Conservation (phyloP, 2,888 invertebrate genomes). For the Pristionchus arcanus region DNA sequence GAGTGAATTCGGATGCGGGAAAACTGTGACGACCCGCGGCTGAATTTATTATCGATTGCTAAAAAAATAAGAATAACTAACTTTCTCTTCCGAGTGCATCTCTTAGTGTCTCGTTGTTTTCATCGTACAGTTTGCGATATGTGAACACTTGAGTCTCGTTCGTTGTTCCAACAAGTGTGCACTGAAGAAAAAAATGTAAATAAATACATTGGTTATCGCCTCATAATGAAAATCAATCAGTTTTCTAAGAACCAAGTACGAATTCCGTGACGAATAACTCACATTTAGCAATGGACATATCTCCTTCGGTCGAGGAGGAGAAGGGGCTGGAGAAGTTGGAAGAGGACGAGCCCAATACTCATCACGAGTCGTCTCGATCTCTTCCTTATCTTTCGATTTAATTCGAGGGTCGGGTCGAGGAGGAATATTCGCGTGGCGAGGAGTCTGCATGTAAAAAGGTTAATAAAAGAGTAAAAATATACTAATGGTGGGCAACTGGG, state of each 20-base stretch:
- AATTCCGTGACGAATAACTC: not conserved
- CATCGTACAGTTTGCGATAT: not conserved
- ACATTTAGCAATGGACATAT: not conserved
- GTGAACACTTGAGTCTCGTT: not conserved
- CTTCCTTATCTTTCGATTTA: not conserved
- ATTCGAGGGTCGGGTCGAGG: not conserved
- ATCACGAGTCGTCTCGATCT: not conserved
- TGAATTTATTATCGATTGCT: not conserved
- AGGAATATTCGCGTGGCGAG: not conserved
- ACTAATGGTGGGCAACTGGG: not conserved
- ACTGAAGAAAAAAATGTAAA: not conserved
- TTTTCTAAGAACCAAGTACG: not conserved
- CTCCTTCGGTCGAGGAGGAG: conserved; percentile 7
- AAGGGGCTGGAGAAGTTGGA: conserved; percentile 13
- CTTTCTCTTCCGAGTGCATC: conserved; percentile 26
- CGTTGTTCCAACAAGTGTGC: not conserved
- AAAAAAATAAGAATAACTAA: not conserved
- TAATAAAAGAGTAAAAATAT: not conserved
- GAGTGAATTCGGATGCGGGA: not conserved
- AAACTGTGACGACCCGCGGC: not conserved
- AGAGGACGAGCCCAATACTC: not conserved
- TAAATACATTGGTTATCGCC: not conserved
- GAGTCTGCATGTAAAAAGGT: not conserved
- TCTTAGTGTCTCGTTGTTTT: not conserved
- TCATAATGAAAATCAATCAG: too few relatives aligned